A percentile compares a stretch with the other conserved stretches of the same genome.
Conservation (phyloP, 2,888 invertebrate species). For the Carpatolechia fugitivella region DNA sequence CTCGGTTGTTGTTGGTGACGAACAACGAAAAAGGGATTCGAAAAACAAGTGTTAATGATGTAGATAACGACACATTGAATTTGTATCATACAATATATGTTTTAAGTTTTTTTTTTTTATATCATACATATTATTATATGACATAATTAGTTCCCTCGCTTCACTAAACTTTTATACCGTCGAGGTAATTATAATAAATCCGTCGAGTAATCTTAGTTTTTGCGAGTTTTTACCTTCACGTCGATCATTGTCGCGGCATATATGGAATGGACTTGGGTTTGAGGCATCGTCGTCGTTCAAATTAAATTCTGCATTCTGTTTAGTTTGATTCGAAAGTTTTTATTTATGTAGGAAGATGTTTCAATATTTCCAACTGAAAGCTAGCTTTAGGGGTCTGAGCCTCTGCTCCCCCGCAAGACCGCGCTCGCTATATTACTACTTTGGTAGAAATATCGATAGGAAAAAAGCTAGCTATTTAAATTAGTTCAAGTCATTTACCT, state of each 20-base stretch:
- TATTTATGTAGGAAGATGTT: neutral
- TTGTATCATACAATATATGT: neutral
- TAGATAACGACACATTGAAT: constrained; percentile 14
- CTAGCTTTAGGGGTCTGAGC: too few species aligned
- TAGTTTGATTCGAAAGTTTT: neutral
- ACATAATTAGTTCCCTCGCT: constrained; percentile 14
- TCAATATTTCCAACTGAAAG: too few species aligned
- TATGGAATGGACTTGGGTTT: constrained; percentile 17
- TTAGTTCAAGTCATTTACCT: too few species aligned
- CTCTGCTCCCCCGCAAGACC: too few species aligned
- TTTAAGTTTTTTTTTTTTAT: too few species aligned
- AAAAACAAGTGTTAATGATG: constrained; percentile 13
- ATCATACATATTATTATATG: too few species aligned
- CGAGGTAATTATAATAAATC: constrained; percentile 45
- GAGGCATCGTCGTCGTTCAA: neutral
- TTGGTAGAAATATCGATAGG: too few species aligned
- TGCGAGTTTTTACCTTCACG: constrained; percentile 16
- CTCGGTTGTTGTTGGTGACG: neutral
- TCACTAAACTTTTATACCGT: constrained; percentile 15
- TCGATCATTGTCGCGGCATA: constrained; percentile 24
- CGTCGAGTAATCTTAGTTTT: constrained; percentile 25
- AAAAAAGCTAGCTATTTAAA: too few species aligned
- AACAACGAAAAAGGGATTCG: neutral
- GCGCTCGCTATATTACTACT: too few species aligned
- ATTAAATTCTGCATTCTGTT: constrained; percentile 22